These are phyloP conservation scores for Anolis sagrei DNA, from an alignment of 2,113 vertebrate species.

Conservation along the genomic window DNA sequence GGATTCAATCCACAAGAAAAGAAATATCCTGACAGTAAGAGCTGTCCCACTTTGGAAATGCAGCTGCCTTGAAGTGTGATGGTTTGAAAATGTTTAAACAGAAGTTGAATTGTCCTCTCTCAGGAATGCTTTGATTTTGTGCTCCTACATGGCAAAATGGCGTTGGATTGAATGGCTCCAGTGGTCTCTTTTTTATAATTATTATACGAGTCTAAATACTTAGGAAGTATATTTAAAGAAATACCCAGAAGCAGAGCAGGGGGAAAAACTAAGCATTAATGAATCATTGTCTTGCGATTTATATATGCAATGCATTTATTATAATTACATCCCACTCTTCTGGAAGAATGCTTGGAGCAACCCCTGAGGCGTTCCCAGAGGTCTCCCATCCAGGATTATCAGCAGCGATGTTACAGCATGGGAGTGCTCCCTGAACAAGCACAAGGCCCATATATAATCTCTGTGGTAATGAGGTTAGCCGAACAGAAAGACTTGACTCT, in stretches of 20 bases:
- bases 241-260: too few species aligned
- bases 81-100: background rate
- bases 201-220: too few species aligned
- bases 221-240: too few species aligned
- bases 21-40: too few species aligned
- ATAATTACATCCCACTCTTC: background rate
- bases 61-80: background rate
- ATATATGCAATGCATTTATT: background rate
- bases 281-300: background rate
- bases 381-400: background rate
- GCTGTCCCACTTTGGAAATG: too few species aligned
- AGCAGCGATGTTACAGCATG: background rate
- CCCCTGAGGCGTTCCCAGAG: background rate
- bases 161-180: too few species aligned
- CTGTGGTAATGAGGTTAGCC: constrained; percentile 8
- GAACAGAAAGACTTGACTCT: background rate
- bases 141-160: too few species aligned
- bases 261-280: background rate
- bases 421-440: background rate
- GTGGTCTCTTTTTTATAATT: too few species aligned
- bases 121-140: too few species aligned
- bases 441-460: background rate
- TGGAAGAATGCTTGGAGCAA: background rate
- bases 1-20: too few species aligned
- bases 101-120: too few species aligned